phyloP scores from a whole-genome alignment of 1,140 invertebrate species.

The Gonioctena quinquepunctata region DNA sequence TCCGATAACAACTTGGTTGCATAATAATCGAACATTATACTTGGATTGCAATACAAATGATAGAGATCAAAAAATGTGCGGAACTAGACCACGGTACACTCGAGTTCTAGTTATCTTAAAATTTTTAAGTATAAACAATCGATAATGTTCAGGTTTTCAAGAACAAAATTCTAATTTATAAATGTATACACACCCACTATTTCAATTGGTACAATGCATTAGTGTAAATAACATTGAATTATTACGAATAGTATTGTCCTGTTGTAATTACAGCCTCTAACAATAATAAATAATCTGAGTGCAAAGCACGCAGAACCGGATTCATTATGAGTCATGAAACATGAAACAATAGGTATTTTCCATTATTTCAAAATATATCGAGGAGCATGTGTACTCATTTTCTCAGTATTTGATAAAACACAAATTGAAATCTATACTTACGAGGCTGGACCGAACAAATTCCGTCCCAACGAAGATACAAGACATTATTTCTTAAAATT shows the following conservation, averaged over 20 bases:
- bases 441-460: too few species aligned
- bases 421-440: too few species aligned
- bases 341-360: too few species aligned
- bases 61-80: background rate
- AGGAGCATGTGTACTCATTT: too few species aligned
- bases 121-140: slow-evolving; percentile 7
- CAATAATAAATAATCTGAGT: slow-evolving; percentile 21
- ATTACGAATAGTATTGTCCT: slow-evolving; percentile 18
- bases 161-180: slow-evolving; percentile 14
- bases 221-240: slow-evolving; percentile 16
- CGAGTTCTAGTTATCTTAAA: background rate
- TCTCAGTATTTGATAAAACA: too few species aligned
- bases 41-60: slow-evolving; percentile 6
- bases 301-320: slow-evolving; percentile 11
- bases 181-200: slow-evolving; percentile 17
- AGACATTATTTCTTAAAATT: too few species aligned
- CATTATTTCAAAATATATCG: too few species aligned
- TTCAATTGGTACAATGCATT: slow-evolving; percentile 16
- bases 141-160: background rate
- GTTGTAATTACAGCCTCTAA: slow-evolving; percentile 19
- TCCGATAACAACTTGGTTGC: too few species aligned
- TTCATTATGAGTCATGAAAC: too few species aligned
- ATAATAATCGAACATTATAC: background rate
- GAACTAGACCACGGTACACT: background rate
- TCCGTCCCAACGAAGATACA: too few species aligned